These are phyloP conservation scores for Lordiphosa fenestrarum DNA, from an alignment of 2,888 invertebrate genomes.

Conservation along the genomic window DNA sequence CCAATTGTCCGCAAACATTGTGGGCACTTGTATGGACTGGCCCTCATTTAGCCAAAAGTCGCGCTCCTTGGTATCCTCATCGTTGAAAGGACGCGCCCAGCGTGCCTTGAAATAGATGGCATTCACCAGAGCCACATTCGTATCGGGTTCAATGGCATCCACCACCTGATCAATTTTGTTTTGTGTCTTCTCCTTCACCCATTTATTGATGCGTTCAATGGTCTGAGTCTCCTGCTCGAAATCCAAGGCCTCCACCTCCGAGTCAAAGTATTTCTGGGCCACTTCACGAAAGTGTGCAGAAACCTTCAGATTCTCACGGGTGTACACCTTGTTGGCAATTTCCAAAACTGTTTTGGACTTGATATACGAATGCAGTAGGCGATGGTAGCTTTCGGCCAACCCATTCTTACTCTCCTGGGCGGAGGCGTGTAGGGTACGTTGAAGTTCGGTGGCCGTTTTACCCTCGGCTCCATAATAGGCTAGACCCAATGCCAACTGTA, in stretches of 20 bases:
- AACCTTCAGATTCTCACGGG: constrained; percentile 83
- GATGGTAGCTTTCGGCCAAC: constrained; percentile 71
- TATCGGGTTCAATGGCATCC: constrained; percentile 82
- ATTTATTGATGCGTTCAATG: constrained; percentile 86
- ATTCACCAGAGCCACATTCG: constrained; percentile 89
- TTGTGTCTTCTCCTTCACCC: constrained; percentile 90
- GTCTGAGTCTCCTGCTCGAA: constrained; percentile 83
- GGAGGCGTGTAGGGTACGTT: constrained; percentile 70
- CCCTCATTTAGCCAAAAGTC: constrained; percentile 85
- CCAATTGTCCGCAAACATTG: constrained; percentile 85
- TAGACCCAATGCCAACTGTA: constrained; percentile 72
- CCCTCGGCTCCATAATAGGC: constrained; percentile 75
- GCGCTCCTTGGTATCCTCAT: constrained; percentile 82
- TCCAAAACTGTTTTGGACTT: constrained; percentile 79
- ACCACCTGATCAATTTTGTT: constrained; percentile 91
- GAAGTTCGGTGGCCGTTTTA: constrained; percentile 66
- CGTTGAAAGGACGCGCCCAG: constrained; percentile 87
- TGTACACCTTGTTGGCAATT: constrained; percentile 88
- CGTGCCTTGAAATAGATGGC: constrained; percentile 93
- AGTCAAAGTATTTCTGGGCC: constrained; percentile 84
- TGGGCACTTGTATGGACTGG: constrained; percentile 83
- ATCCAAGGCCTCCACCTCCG: constrained; percentile 84
- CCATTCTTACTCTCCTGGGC: constrained; percentile 73
- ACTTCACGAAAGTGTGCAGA: constrained; percentile 82
- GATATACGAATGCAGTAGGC: constrained; percentile 72